Conservation (phyloP, 2,797 vertebrate genomes). For the Intellagama lesueurii region DNA sequence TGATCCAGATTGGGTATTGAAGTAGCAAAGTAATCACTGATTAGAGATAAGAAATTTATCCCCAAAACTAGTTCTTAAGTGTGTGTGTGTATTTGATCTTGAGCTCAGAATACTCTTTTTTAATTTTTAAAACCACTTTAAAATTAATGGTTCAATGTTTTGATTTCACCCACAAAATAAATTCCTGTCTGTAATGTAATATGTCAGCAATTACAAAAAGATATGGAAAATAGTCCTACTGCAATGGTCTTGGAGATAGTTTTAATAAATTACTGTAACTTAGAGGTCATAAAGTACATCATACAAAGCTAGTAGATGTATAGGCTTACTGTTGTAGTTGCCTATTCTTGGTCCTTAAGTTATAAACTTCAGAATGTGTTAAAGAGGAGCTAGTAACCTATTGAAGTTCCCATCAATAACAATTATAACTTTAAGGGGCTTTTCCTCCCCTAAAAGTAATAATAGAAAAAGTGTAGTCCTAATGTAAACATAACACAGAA, state of each 20-base stretch:
- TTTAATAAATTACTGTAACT: neutral
- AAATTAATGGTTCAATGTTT: slow-evolving; percentile 33
- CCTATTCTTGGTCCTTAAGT: slow-evolving; percentile 50
- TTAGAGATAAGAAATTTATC: slow-evolving; percentile 14
- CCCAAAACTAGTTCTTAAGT: neutral
- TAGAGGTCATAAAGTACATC: slow-evolving; percentile 15
- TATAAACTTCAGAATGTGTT: slow-evolving; percentile 39
- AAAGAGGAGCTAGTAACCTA: slow-evolving; percentile 47
- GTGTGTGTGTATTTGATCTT: neutral
- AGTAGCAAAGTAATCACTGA: slow-evolving; percentile 13
- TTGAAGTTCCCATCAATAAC: slow-evolving; percentile 51
- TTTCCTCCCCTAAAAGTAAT: slow-evolving; percentile 39
- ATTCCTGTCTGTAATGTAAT: slow-evolving; percentile 20
- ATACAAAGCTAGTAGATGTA: slow-evolving; percentile 50
- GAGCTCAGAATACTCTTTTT: slow-evolving; percentile 23
- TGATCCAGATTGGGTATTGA: slow-evolving; percentile 38
- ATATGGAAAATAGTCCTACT: slow-evolving; percentile 57
- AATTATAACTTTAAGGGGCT: slow-evolving; percentile 33
- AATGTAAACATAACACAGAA: slow-evolving; percentile 33
- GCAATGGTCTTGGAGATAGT: slow-evolving; percentile 39
- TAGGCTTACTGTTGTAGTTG: slow-evolving; percentile 7
- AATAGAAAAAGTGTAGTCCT: slow-evolving; percentile 23
- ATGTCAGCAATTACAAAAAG: slow-evolving; percentile 53
- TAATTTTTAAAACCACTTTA: slow-evolving; percentile 5
- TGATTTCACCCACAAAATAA: slow-evolving; percentile 24